These are phyloP conservation scores for Sarcophaga carnaria DNA, from an alignment of 2,888 invertebrate genomes.

Conservation along the genomic window DNA sequence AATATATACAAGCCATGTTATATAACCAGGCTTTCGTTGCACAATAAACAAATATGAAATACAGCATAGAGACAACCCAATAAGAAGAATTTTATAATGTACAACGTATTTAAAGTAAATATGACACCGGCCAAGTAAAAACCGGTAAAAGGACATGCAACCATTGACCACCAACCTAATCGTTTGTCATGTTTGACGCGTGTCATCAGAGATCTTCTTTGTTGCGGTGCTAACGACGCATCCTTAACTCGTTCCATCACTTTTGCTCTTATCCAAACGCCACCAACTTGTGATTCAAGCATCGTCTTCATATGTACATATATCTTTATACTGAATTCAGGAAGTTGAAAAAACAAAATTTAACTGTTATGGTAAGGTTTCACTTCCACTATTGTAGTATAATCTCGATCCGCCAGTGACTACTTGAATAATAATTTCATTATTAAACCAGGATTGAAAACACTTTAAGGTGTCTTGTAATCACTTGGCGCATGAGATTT, in stretches of 20 bases:
- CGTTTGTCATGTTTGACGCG: slow-evolving; percentile 89
- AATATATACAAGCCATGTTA: slow-evolving; percentile 90
- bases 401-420: too few species aligned
- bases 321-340: too few species aligned
- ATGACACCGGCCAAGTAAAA: slow-evolving; percentile 94
- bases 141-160: slow-evolving; percentile 92
- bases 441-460: too few species aligned
- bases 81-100: slow-evolving; percentile 86
- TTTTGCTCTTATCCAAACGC: slow-evolving; percentile 91
- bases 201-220: slow-evolving; percentile 84
- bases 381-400: too few species aligned
- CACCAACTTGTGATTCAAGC: slow-evolving; percentile 87
- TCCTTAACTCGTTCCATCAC: slow-evolving; percentile 90
- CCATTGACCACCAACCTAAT: slow-evolving; percentile 94
- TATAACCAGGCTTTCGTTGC: slow-evolving; percentile 98
- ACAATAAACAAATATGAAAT: slow-evolving; percentile 92
- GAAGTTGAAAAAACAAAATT: too few species aligned
- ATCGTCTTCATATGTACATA: slow-evolving; percentile 82
- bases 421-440: too few species aligned
- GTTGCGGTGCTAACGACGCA: slow-evolving; percentile 79
- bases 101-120: slow-evolving; percentile 87
- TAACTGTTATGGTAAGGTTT: too few species aligned
- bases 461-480: too few species aligned
- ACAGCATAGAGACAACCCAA: slow-evolving; percentile 87
- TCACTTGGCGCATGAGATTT: too few species aligned